A percentile compares a stretch with the other conserved stretches of the same genome.
These are phyloP conservation scores for Microcebus murinus DNA, from an alignment of 2,113 vertebrate species.

Conservation along the genomic window DNA sequence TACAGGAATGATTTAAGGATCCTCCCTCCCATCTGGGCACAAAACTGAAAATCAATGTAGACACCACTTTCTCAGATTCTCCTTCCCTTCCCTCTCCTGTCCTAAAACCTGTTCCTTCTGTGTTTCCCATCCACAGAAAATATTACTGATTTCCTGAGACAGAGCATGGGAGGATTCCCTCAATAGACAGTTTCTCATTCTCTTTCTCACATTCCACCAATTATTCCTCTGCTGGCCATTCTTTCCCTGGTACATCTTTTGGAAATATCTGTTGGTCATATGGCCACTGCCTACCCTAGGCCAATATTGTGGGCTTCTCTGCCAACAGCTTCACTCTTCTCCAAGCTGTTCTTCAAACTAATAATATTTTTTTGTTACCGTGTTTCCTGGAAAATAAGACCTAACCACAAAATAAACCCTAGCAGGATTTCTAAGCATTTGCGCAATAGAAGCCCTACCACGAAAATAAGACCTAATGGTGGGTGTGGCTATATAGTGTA, in stretches of 20 bases:
- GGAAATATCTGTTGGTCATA: neutral
- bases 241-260: neutral
- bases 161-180: neutral
- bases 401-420: too few species aligned
- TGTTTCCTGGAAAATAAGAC: too few species aligned
- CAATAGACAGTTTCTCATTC: neutral
- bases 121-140: neutral
- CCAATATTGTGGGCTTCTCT: neutral
- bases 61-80: neutral
- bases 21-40: neutral
- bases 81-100: neutral
- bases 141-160: neutral
- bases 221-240: neutral
- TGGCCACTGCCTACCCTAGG: fast-evolving
- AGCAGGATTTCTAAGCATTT: too few species aligned
- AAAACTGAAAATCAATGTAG: neutral
- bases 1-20: neutral
- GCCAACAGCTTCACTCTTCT: neutral
- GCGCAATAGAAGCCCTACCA: too few species aligned
- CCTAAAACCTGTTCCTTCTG: neutral
- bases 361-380: too few species aligned
- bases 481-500: too few species aligned
- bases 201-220: neutral
- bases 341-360: neutral
- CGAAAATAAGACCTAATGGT: too few species aligned